These are phyloP conservation scores for Trinectes maculatus DNA, from an alignment of 2,113 vertebrate genomes.

Conservation along the genomic window DNA sequence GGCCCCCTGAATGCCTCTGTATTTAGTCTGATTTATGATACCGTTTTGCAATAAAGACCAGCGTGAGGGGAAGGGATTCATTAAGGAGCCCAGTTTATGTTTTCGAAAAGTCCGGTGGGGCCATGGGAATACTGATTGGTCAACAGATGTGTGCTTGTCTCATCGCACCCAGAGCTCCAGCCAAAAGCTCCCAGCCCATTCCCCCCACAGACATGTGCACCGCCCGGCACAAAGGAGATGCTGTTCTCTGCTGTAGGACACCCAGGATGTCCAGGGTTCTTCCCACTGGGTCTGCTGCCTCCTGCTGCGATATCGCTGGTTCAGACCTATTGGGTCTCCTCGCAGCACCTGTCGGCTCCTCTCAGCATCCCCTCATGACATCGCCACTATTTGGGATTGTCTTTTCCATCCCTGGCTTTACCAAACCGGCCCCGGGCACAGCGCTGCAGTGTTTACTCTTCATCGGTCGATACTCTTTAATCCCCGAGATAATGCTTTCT, in stretches of 20 bases:
- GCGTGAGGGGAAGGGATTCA: constrained; percentile 76
- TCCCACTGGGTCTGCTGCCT: constrained; percentile 35
- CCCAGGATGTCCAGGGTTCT: constrained; percentile 53
- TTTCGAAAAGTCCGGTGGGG: constrained; percentile 65
- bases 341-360: constrained; percentile 60
- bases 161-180: constrained; percentile 35
- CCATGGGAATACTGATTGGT: constrained; percentile 77
- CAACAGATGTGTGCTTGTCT: constrained; percentile 76
- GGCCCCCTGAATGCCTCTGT: constrained; percentile 55
- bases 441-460: constrained; percentile 73
- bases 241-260: constrained; percentile 58
- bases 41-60: constrained; percentile 70
- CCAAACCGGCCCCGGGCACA: constrained; percentile 55
- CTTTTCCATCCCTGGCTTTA: constrained; percentile 54
- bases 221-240: constrained; percentile 59
- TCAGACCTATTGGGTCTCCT: constrained; percentile 52
- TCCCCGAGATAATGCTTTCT: constrained; percentile 76
- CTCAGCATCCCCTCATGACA: constrained; percentile 56
- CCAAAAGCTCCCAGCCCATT: constrained; percentile 61
- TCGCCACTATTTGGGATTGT: constrained; percentile 43
- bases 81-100: constrained; percentile 76
- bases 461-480: constrained; percentile 76
- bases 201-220: constrained; percentile 52
- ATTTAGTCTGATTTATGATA: constrained; percentile 80
- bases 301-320: constrained; percentile 53